Evolutionary conservation across 2,113 vertebrate species (phyloP).

Genomic region (Megaleporinus macrocephalus): DNA sequence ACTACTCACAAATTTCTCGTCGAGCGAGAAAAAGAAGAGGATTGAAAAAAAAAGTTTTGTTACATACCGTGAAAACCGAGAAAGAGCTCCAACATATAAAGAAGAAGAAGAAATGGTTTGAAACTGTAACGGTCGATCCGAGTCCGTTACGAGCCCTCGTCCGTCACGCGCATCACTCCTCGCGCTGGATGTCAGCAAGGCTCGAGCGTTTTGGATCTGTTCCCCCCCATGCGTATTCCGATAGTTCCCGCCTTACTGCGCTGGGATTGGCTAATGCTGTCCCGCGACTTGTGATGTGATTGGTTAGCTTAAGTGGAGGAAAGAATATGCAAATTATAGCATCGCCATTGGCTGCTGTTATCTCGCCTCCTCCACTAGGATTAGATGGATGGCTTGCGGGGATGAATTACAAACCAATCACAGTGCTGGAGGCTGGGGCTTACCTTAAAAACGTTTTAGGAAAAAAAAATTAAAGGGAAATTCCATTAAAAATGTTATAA

Average conservation of each 20-base stretch:
- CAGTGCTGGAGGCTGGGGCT: neutral
- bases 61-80: neutral
- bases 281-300: neutral
- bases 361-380: neutral
- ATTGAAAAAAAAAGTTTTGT: constrained; percentile 12
- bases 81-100: neutral
- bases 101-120: too few relatives aligned
- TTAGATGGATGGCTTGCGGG: neutral
- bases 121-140: neutral
- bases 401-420: neutral
- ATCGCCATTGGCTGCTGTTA: neutral
- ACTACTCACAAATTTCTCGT: neutral
- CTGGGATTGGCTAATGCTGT: neutral
- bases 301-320: neutral
- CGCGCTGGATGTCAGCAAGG: constrained; percentile 18
- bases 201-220: neutral
- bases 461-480: too few relatives aligned
- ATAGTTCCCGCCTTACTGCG: neutral
- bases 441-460: too few relatives aligned
- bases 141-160: neutral
- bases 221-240: neutral
- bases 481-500: too few relatives aligned
- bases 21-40: neutral
- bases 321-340: neutral
- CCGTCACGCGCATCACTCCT: constrained; percentile 10